Evolutionary conservation across 2,888 invertebrate genomes (phyloP).

Genomic region (Hydroisotoma schaefferi): DNA sequence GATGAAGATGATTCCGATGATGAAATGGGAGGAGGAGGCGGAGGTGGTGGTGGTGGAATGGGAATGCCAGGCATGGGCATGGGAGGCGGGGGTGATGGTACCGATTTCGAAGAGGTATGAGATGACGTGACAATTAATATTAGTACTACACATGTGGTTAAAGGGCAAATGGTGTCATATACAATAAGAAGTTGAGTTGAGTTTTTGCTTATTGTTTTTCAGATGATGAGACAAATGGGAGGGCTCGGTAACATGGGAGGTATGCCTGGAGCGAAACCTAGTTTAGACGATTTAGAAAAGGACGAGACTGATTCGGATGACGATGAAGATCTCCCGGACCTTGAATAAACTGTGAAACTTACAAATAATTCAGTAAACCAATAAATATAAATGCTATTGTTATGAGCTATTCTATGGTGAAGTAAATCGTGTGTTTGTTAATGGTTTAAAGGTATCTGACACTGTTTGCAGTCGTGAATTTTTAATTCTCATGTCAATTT

Average conservation of each 20-base stretch:
- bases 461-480: too few species aligned
- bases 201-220: conserved; percentile 50
- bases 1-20: conserved; percentile 93
- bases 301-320: conserved; percentile 71
- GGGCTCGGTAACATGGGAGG: conserved; percentile 41
- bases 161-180: background rate
- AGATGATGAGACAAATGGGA: conserved; percentile 32
- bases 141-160: background rate
- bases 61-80: conserved; percentile 45
- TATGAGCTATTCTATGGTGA: too few species aligned
- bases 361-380: background rate
- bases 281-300: conserved; percentile 68
- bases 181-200: background rate
- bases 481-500: too few species aligned
- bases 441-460: too few species aligned
- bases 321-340: conserved; percentile 67
- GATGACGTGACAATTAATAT: too few species aligned
- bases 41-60: conserved; percentile 47
- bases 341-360: conserved; percentile 65
- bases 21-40: conserved; percentile 56
- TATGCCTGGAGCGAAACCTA: conserved; percentile 60
- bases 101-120: conserved; percentile 63
- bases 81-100: conserved; percentile 33
- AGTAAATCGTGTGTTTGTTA: too few species aligned
- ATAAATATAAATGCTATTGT: background rate